Evolutionary conservation across 2,113 vertebrate species (phyloP), one percentile per base, ranked within the genome.

Genomic region (Promerops cafer): DNA sequence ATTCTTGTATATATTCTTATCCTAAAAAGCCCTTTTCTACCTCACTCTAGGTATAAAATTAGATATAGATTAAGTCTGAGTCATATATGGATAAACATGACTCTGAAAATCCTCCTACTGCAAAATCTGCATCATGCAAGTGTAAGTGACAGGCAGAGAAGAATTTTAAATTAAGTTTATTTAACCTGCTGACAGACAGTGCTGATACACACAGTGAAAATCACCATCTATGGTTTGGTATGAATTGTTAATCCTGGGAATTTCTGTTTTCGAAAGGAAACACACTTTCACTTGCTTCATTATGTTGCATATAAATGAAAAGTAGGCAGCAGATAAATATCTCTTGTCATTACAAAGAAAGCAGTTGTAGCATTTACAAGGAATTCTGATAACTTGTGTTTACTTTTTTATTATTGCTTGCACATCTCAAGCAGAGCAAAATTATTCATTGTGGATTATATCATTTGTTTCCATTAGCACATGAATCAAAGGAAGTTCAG

Each of bases 331-430:
- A 89, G 93, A 90, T 92, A 97, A 95, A 90, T 92, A 90, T 92
- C 83, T 96, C 81, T 92, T 95, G 85, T 94, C 88, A 87, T 82
- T 75, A 90, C 88, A 95, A 95, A 94, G 83, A 76, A 94, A 95
- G 85, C 83, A 90, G 59, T 92, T 86, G 94, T 90, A 94, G 27
- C 72, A 84, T 95, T 96, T 95, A 61, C 45, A 76, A 65, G 49
- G 30, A 89, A 89, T 77, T 90, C 86, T 85, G 86, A 83, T 94
- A 77, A 82, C 49, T 87, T 89, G 42, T 96, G 87, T 95, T 97
- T 94, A 90, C 88, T 90, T 52, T 94, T 94, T 96, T 82, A 89
- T 94, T 95, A 91, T 87, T 93, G 77, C 92, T 94, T 95, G 96
- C 94, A 82, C 65, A 95, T 94, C 72, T 88, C 6, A 11, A 95